Percentiles rank a stretch among this genome's conserved stretches.
Conservation (phyloP, 2,797 vertebrate species). For the Rhabdophis nuchalis region DNA sequence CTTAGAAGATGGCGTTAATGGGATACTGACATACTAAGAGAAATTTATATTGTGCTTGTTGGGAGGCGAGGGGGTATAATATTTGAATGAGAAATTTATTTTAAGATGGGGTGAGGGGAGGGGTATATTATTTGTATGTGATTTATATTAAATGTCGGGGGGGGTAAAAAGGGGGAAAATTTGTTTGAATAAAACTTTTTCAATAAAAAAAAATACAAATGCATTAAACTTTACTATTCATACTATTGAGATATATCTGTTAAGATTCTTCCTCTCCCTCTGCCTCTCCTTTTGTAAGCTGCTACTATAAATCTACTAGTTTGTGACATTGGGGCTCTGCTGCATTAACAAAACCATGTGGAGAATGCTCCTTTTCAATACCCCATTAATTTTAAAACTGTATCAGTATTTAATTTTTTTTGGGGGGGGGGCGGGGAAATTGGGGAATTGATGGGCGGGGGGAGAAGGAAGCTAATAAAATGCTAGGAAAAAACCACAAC, state of each 20-base stretch:
- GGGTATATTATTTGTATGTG: too few species aligned
- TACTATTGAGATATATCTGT: neutral
- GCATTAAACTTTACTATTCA: neutral
- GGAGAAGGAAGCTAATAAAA: neutral
- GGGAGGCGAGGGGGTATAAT: too few species aligned
- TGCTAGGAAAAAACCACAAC: neutral
- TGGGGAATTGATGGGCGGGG: neutral
- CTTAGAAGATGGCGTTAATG: too few species aligned
- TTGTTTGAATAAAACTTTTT: too few species aligned
- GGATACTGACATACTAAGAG: too few species aligned
- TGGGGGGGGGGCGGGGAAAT: neutral
- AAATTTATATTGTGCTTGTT: too few species aligned
- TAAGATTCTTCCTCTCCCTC: neutral
- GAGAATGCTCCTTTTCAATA: neutral
- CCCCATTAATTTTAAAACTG: neutral
- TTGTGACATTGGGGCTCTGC: neutral
- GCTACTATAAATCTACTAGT: neutral
- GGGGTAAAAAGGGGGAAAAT: too few species aligned
- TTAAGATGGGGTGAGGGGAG: too few species aligned
- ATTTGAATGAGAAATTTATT: too few species aligned
- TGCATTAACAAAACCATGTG: neutral
- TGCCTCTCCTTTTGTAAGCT: neutral
- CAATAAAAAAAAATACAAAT: too few species aligned
- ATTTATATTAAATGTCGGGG: too few species aligned
- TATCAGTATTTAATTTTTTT: neutral